phyloP scores from a whole-genome alignment of 2,113 vertebrate genomes.

The Ondatra zibethicus region DNA sequence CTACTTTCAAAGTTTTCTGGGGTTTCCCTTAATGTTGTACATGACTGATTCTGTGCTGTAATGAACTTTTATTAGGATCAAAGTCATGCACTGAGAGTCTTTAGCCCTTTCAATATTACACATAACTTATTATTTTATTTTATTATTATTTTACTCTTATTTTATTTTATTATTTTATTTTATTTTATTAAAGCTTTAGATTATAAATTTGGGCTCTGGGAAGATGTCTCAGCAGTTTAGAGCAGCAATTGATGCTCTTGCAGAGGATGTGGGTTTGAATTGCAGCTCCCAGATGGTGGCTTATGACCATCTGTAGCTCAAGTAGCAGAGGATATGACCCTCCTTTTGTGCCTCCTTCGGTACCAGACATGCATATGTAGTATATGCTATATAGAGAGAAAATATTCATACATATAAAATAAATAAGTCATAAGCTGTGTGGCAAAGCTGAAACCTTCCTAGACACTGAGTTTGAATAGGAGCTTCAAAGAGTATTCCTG shows the following conservation, averaged over 20 bases:
- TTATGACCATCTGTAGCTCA: background rate
- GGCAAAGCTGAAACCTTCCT: background rate
- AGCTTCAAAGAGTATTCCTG: background rate
- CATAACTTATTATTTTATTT: background rate
- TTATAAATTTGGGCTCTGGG: background rate
- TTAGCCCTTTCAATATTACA: background rate
- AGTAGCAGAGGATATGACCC: background rate
- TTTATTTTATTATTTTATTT: too few relatives aligned
- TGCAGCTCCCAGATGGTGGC: too few relatives aligned
- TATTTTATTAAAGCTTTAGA: background rate
- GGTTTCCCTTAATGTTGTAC: background rate
- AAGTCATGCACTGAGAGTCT: background rate
- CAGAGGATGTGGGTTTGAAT: background rate
- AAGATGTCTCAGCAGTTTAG: background rate
- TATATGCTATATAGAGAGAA: background rate
- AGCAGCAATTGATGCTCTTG: background rate
- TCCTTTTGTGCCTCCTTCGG: background rate
- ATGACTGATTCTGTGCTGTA: background rate
- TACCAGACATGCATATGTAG: background rate
- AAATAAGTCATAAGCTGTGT: background rate
- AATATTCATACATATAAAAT: background rate
- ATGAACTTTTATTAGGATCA: background rate
- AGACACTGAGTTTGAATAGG: background rate
- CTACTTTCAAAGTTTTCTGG: background rate
- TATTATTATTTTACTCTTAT: too few relatives aligned